Evolutionary conservation across 2,888 invertebrate genomes (phyloP), one percentile per base, ranked within the genome.

Genomic region (Teinopalpus imperialis): DNA sequence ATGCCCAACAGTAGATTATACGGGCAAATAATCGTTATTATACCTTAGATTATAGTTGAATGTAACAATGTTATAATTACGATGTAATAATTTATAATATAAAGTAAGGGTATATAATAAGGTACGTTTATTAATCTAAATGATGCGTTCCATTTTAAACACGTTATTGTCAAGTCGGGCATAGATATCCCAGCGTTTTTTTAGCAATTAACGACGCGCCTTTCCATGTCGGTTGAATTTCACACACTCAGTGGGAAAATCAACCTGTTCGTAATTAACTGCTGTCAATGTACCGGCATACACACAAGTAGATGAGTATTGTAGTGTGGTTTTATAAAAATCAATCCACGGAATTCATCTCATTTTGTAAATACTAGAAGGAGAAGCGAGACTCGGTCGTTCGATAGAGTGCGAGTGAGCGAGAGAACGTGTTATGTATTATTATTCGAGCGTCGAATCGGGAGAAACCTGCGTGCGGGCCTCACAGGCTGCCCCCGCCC

Each of bases 401-500:
- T 50, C 49, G 59, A 56, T 57, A 59, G 50, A 59, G 77, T 61
- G 79, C 53, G 83, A 81, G 81, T 68, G 81, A 80, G 86, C 65
- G 70, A 74, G 81, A 75, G 67, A 69, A 72, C 70, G 63, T 70
- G 72, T 79, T 77, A 73, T 78, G 79, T 81, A 81, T 81, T 81
- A 77, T 80, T 81, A 81, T 81, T 82, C 72, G 73, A 81, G 69
- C 73, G 70, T 71, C 63, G 68, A 68, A 74, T 78, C 81, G 82
- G 85, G 81, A 81, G 85, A 89, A 89, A 87, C 89, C 87, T 85
- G 82, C 82, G 86, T 83, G 85, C 87, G 86, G 87, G 83, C 83
- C 88, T 86, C 81, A 81, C 67, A 58, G 64, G 60, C 62, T 54
- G 51, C 54, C 66, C 60, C 54, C 60, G 65, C 64, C 54, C 74